Percentiles rank a stretch among this genome's conserved stretches.
These are phyloP conservation scores for Chaetophractus vellerosus DNA, from an alignment of 2,797 vertebrate genomes.

Conservation along the genomic window DNA sequence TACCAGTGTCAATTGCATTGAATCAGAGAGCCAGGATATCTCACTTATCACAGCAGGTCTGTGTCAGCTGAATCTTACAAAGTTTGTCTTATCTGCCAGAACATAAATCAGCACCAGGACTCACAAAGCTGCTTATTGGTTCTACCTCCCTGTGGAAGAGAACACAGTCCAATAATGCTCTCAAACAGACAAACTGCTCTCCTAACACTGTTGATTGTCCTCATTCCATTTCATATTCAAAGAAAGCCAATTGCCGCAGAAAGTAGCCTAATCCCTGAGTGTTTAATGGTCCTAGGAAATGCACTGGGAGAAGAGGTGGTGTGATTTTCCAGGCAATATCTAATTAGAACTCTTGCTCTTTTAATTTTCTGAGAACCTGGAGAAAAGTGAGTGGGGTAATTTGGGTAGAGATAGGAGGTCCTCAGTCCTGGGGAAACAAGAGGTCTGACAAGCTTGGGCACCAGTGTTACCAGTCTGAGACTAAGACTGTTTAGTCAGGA, in stretches of 20 bases:
- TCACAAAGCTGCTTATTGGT: background rate
- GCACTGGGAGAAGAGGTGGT: background rate
- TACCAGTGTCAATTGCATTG: background rate
- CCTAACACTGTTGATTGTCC: background rate
- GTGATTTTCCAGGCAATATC: background rate
- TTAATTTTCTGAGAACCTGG: background rate
- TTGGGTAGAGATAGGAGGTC: background rate
- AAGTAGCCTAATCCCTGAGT: background rate
- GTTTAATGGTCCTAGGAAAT: background rate
- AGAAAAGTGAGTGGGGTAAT: background rate
- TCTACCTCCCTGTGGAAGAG: background rate
- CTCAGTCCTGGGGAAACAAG: background rate
- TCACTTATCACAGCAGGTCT: background rate
- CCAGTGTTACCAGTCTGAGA: background rate
- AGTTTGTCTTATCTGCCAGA: background rate
- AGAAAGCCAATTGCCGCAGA: background rate
- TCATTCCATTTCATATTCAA: background rate
- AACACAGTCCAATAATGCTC: background rate
- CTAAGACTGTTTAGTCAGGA: background rate
- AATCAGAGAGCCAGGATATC: background rate
- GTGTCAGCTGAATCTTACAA: background rate
- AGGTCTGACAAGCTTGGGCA: background rate
- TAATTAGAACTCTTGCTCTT: background rate
- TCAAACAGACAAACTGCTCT: background rate
- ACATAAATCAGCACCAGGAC: background rate